These are phyloP conservation scores for Drosophila neonasuta DNA, from an alignment of 2,888 invertebrate genomes.

Conservation along the genomic window DNA sequence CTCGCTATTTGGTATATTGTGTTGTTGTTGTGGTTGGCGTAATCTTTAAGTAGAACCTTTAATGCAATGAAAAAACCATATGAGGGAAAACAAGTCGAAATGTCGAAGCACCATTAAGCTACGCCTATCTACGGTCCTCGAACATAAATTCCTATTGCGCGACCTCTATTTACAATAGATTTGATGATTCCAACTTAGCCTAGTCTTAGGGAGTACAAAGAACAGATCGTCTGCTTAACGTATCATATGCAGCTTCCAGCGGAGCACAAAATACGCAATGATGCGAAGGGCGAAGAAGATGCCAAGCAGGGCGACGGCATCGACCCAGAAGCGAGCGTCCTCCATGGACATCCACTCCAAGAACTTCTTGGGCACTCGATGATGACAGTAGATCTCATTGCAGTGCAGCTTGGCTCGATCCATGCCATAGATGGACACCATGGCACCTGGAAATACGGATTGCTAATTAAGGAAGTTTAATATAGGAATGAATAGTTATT, in stretches of 20 bases:
- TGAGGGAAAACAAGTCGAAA: conserved; percentile 42
- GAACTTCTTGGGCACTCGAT: conserved; percentile 90
- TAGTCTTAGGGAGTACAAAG: conserved; percentile 26
- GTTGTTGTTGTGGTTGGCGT: not conserved
- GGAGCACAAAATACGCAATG: conserved; percentile 91
- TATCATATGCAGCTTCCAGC: conserved; percentile 88
- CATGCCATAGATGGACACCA: conserved; percentile 95
- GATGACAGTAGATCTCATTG: conserved; percentile 91
- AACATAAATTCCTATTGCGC: conserved; percentile 40
- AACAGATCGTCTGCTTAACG: conserved; percentile 70
- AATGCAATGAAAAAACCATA: conserved; percentile 13
- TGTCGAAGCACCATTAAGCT: conserved; percentile 46
- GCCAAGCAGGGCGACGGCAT: conserved; percentile 90
- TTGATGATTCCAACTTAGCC: conserved; percentile 29
- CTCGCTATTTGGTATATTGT: conserved; percentile 19
- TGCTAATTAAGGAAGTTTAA: not conserved
- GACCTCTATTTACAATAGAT: conserved; percentile 42
- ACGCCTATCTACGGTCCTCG: conserved; percentile 45
- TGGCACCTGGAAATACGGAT: conserved; percentile 84
- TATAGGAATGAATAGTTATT: not conserved
- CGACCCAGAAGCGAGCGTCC: conserved; percentile 89
- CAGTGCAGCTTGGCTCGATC: conserved; percentile 92
- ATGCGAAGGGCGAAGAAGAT: conserved; percentile 91
- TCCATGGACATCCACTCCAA: conserved; percentile 93
- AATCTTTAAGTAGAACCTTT: conserved; percentile 11